Evolutionary conservation across 1,140 invertebrate genomes (phyloP).

Genomic region (Caenorhabditis latens): DNA sequence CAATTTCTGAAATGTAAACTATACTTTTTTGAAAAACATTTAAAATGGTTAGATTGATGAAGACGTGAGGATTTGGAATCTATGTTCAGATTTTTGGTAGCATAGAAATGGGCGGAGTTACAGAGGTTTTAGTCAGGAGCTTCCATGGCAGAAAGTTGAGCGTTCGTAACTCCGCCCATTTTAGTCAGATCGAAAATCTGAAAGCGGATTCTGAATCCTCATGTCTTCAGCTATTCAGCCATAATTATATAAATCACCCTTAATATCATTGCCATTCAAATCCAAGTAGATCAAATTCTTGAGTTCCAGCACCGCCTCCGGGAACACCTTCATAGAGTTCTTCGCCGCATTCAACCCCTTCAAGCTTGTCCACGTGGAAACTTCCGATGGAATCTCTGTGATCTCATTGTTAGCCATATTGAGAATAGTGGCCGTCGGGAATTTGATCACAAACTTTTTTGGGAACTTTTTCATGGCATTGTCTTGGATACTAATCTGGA

Average conservation of each 20-base stretch:
- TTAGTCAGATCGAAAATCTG: too few relatives aligned
- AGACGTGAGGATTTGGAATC: too few relatives aligned
- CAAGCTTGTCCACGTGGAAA: slow-evolving; percentile 65
- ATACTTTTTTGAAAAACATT: too few relatives aligned
- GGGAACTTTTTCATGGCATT: slow-evolving; percentile 74
- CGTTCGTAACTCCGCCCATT: too few relatives aligned
- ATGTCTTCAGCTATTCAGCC: background rate
- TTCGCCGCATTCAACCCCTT: slow-evolving; percentile 70
- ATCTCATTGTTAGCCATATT: slow-evolving; percentile 73
- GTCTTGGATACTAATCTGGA: slow-evolving; percentile 67
- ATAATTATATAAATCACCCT: slow-evolving; percentile 55
- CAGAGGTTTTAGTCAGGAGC: too few relatives aligned
- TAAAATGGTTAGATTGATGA: too few relatives aligned
- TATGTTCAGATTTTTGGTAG: too few relatives aligned
- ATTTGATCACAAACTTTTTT: slow-evolving; percentile 68
- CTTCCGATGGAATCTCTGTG: slow-evolving; percentile 69
- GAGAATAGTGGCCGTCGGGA: slow-evolving; percentile 70
- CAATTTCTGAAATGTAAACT: slow-evolving; percentile 59
- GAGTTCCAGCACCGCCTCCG: slow-evolving; percentile 63
- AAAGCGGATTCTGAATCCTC: background rate
- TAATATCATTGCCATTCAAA: slow-evolving; percentile 69
- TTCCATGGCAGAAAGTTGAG: too few relatives aligned
- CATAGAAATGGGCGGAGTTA: too few relatives aligned
- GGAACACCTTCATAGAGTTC: slow-evolving; percentile 67
- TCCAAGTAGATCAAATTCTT: slow-evolving; percentile 68